Conservation (phyloP, 2,113 vertebrate genomes). For the Otolemur garnettii region DNA sequence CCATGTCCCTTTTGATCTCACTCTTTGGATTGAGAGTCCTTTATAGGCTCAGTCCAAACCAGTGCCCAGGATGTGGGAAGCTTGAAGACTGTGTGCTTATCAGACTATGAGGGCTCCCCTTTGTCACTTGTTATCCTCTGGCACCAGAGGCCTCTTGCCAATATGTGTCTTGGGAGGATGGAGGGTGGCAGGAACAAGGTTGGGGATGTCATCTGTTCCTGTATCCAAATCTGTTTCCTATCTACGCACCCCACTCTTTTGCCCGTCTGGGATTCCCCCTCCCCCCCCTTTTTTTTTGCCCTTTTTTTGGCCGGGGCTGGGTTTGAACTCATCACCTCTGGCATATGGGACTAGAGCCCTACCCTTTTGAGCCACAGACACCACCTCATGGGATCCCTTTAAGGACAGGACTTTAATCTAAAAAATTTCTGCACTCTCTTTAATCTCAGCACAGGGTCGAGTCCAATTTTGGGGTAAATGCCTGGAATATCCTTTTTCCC, state of each 20-base stretch:
- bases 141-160: background rate
- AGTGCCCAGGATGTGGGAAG: background rate
- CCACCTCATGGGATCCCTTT: background rate
- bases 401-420: background rate
- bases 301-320: no score
- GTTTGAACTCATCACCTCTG: no score
- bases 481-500: background rate
- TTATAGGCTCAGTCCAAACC: background rate
- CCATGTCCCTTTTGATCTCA: background rate
- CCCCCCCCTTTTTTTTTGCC: no score
- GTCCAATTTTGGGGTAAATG: background rate
- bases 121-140: background rate
- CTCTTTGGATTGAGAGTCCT: background rate
- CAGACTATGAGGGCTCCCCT: background rate
- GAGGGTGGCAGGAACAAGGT: background rate
- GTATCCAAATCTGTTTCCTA: background rate
- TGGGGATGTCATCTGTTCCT: background rate
- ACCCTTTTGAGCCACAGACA: no score
- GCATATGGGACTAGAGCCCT: no score
- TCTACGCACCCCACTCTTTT: background rate
- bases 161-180: background rate
- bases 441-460: background rate
- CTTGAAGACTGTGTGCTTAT: accelerated
- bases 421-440: background rate
- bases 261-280: background rate